These are phyloP conservation scores for Solenopsis invicta DNA, from an alignment of 1,140 invertebrate genomes.

Conservation along the genomic window DNA sequence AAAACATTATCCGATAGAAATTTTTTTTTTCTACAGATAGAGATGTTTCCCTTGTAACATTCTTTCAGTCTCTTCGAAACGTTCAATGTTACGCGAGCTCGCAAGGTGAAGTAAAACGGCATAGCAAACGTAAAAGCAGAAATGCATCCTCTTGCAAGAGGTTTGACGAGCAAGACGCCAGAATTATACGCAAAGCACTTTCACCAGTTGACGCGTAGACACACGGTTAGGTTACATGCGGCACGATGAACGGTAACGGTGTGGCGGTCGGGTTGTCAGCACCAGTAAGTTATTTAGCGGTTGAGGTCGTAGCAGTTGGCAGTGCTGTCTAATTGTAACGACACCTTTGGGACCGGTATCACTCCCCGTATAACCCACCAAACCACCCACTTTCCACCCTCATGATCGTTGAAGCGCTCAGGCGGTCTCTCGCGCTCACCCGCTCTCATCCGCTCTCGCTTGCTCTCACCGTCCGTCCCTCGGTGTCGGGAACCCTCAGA, in stretches of 20 bases:
- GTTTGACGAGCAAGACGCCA: not conserved
- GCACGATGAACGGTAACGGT: slow-evolving; percentile 76
- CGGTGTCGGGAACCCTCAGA: slow-evolving; percentile 73
- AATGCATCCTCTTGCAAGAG: slow-evolving; percentile 25
- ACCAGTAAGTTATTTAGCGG: slow-evolving; percentile 86
- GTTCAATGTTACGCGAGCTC: not conserved
- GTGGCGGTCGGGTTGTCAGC: slow-evolving; percentile 84
- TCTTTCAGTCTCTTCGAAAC: not conserved
- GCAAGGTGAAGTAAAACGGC: slow-evolving; percentile 11
- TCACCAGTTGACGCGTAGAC: slow-evolving; percentile 43
- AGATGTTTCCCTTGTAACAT: not conserved
- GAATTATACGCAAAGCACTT: slow-evolving; percentile 50
- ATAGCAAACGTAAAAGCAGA: not conserved
- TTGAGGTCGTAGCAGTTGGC: slow-evolving; percentile 83
- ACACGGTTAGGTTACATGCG: slow-evolving; percentile 67
- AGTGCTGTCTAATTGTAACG: slow-evolving; percentile 86
- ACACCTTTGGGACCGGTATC: slow-evolving; percentile 83
- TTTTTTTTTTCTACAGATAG: not conserved
- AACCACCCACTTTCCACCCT: slow-evolving; percentile 72
- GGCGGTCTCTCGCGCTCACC: slow-evolving; percentile 64
- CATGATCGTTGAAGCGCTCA: slow-evolving; percentile 79
- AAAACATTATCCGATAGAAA: not conserved
- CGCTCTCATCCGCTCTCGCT: slow-evolving; percentile 41
- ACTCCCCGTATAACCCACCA: slow-evolving; percentile 71
- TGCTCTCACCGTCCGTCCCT: slow-evolving; percentile 47